These are phyloP conservation scores for Aplysia californica DNA, from an alignment of 1,140 invertebrate species.

Conservation along the genomic window DNA sequence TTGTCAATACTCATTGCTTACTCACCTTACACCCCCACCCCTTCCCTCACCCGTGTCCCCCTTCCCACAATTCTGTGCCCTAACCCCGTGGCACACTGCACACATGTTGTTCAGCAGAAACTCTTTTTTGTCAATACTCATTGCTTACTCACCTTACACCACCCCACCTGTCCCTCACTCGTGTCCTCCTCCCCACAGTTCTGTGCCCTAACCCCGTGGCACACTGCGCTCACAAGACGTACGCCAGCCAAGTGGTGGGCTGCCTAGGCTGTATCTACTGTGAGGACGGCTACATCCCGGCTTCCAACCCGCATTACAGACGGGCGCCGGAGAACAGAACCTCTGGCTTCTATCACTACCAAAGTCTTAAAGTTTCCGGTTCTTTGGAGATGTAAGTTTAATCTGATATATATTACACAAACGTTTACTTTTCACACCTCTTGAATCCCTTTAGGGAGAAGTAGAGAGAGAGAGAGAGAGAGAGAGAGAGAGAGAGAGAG, in stretches of 20 bases:
- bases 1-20: too few relatives aligned
- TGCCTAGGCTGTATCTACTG: conserved; percentile 9
- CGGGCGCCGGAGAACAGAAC: background rate
- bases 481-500: too few relatives aligned
- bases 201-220: background rate
- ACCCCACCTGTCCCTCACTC: too few relatives aligned
- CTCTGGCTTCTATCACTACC: background rate
- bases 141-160: too few relatives aligned
- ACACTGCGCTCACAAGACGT: background rate
- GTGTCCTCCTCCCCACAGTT: background rate
- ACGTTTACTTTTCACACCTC: background rate
- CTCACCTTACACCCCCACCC: too few relatives aligned
- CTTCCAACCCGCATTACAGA: background rate
- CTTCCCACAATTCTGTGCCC: too few relatives aligned
- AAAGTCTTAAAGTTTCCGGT: background rate
- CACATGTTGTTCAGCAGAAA: too few relatives aligned
- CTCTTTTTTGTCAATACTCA: too few relatives aligned
- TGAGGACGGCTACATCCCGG: conserved; percentile 8
- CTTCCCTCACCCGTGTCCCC: too few relatives aligned
- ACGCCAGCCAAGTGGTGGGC: background rate
- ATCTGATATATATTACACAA: background rate
- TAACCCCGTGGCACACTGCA: too few relatives aligned
- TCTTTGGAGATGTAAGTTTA: conserved; percentile 17
- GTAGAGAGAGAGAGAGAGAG: too few relatives aligned
- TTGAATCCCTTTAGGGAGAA: too few relatives aligned